A percentile compares a stretch with the other conserved stretches of the same genome.
These are phyloP conservation scores for Folsomia manolachei DNA, from an alignment of 2,888 invertebrate species.

Conservation along the genomic window DNA sequence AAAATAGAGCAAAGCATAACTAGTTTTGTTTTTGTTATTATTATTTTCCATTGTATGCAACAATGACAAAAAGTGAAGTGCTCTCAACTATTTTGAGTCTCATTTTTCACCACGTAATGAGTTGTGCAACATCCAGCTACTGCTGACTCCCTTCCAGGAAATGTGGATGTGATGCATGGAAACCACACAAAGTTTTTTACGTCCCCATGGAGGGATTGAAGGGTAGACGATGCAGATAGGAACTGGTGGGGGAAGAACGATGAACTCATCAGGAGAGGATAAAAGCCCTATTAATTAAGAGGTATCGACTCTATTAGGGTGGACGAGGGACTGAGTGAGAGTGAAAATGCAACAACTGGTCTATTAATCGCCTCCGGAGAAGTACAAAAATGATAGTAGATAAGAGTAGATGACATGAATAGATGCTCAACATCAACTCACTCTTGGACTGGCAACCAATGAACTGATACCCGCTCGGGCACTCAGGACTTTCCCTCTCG, in stretches of 20 bases:
- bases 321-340: slow-evolving; percentile 20
- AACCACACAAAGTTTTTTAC: not conserved
- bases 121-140: not conserved
- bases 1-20: too few species aligned
- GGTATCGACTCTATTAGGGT: slow-evolving; percentile 42
- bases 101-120: not conserved
- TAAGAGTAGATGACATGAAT: not conserved
- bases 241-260: slow-evolving; percentile 28
- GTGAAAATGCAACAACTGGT: slow-evolving; percentile 38
- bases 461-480: not conserved
- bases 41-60: not conserved
- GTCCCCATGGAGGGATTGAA: not conserved
- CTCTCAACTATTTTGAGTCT: not conserved
- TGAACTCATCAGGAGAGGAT: slow-evolving; percentile 39
- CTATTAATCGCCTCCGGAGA: slow-evolving; percentile 46
- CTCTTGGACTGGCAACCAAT: not conserved
- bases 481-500: not conserved
- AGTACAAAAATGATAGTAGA: slow-evolving; percentile 15
- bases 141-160: not conserved
- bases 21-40: too few species aligned
- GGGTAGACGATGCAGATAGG: not conserved
- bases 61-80: not conserved
- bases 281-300: slow-evolving; percentile 51
- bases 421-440: not conserved
- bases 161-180: not conserved